Percentiles rank a stretch among this genome's conserved stretches.
These are phyloP conservation scores for Bos javanicus DNA, from an alignment of 2,113 vertebrate genomes.

Conservation along the genomic window DNA sequence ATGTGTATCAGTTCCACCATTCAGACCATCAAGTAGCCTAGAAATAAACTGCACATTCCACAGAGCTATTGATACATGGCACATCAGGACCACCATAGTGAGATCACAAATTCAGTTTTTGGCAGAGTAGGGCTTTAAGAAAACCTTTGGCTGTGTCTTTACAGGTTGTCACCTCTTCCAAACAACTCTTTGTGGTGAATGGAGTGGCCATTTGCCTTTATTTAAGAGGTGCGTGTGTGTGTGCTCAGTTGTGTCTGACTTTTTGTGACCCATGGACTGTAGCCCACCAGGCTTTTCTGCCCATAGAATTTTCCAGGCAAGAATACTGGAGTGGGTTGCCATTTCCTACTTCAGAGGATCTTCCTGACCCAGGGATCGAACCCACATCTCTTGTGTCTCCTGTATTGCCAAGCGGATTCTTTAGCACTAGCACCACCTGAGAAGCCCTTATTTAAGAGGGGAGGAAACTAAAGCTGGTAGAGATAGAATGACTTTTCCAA, in stretches of 20 bases:
- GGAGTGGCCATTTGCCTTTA: neutral
- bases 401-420: neutral
- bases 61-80: neutral
- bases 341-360: neutral
- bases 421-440: neutral
- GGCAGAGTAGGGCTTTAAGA: neutral
- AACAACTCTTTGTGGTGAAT: neutral
- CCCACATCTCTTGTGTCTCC: neutral
- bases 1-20: slow-evolving; percentile 2
- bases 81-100: neutral
- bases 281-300: neutral
- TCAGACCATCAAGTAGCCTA: neutral
- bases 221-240: neutral
- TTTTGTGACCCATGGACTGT: neutral
- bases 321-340: neutral
- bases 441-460: neutral
- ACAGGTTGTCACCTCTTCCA: neutral
- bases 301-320: neutral
- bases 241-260: neutral
- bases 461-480: neutral
- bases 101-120: neutral
- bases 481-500: neutral
- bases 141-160: neutral
- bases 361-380: neutral
- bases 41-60: slow-evolving; percentile 8